These are phyloP conservation scores for Uloborus plumipes DNA, from an alignment of 2,888 invertebrate genomes.

Conservation along the genomic window DNA sequence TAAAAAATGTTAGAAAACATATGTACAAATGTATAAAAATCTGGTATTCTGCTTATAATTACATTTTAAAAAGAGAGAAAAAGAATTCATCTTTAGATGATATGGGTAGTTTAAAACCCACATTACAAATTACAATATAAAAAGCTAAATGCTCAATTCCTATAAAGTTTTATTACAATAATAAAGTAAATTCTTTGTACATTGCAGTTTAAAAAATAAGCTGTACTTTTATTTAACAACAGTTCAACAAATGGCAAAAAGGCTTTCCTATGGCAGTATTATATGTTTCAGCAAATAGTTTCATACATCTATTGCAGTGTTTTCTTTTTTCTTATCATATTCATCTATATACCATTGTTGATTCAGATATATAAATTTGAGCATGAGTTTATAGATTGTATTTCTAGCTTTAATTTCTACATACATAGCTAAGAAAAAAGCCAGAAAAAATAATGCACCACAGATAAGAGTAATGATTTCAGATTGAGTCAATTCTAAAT, in stretches of 20 bases:
- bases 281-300: conserved; percentile 14
- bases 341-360: conserved; percentile 74
- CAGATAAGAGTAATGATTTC: conserved; percentile 74
- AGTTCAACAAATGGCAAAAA: conserved; percentile 10
- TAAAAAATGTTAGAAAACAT: too few species aligned
- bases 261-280: conserved; percentile 20
- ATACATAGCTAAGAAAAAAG: conserved; percentile 75
- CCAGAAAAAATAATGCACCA: conserved; percentile 75
- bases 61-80: too few species aligned
- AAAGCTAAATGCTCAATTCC: too few species aligned
- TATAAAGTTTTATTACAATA: too few species aligned
- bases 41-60: too few species aligned
- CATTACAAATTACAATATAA: too few species aligned
- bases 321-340: conserved; percentile 70
- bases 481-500: conserved; percentile 72
- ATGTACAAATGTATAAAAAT: too few species aligned
- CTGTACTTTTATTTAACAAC: conserved; percentile 13
- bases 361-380: conserved; percentile 71
- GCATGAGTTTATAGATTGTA: conserved; percentile 73
- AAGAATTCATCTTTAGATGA: too few species aligned
- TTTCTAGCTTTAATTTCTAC: conserved; percentile 74
- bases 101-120: too few species aligned
- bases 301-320: conserved; percentile 61
- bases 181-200: too few species aligned
- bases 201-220: conserved; percentile 35